Conservation (phyloP, 2,888 invertebrate genomes). For the Sinotaia quadrata region DNA sequence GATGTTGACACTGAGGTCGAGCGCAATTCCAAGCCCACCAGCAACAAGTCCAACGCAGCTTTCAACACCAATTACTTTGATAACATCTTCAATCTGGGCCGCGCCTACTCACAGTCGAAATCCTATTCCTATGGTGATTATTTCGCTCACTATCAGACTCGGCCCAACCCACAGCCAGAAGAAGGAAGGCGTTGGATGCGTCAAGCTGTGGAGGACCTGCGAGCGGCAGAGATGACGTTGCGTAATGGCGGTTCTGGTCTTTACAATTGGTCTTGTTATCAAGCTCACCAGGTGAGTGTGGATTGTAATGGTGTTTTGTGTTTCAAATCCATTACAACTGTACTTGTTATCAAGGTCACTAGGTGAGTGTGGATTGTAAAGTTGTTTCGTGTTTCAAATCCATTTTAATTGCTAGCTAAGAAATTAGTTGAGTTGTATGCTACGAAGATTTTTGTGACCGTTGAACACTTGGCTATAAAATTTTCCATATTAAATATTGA, state of each 20-base stretch:
- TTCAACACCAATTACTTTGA: not conserved
- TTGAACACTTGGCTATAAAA: no score
- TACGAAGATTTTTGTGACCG: no score
- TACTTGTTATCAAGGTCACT: no score
- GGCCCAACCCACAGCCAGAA: constrained; percentile 13
- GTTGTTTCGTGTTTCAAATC: not conserved
- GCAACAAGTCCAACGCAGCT: not conserved
- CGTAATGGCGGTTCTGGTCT: not conserved
- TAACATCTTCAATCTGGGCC: constrained; percentile 9
- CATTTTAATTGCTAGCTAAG: no score
- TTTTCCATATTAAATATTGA: no score
- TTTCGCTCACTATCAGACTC: no score
- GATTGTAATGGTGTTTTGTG: not conserved
- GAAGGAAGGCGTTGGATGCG: constrained; percentile 22
- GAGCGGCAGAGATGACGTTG: constrained; percentile 2
- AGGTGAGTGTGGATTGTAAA: not conserved
- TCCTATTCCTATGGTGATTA: no score
- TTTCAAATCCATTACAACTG: no score
- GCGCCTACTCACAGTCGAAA: constrained; percentile 1
- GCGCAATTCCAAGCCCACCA: not conserved
- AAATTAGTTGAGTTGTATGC: no score
- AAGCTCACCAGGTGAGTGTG: constrained; percentile 17
- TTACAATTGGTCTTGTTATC: constrained; percentile 27
- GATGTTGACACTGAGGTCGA: not conserved
- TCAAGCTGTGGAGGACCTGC: constrained; percentile 18